Evolutionary conservation across 2,797 vertebrate species (phyloP), one percentile per base, ranked within the genome.

Genomic region (Gobio occitaniae): DNA sequence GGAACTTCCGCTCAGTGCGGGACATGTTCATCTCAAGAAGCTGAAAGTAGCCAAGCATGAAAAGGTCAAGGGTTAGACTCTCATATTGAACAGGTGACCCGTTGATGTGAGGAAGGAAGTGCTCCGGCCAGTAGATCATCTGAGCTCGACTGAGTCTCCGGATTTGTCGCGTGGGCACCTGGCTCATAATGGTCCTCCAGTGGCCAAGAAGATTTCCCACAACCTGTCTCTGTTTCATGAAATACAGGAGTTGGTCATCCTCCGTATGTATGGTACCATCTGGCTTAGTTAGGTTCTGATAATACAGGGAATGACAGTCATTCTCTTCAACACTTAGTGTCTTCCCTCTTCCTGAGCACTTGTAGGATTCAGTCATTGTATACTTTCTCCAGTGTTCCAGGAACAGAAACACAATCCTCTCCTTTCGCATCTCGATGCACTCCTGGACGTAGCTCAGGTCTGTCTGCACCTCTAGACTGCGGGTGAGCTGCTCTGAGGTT

Each of bases 21-120:
- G 96, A 96, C 93, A 99, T 97, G 86, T 92, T 95, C 98, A 99
- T 99, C 93, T 99, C 98, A 36, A 99, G 93, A 75, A 99, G 93
- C 93, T 99, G 98, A 91, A 99, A 99, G 91, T 99, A 99, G 85
- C 98, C 98, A 17, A 99, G 95, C 98, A 99, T 99, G 91, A 99
- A 99, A 70, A 99, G 98, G 92, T 99, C 98, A 0, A 99, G 95
- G 0, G 96, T 97, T 76, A 99, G 95, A 90, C 95, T 96, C 89
- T 98, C 95, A 0, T 99, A 97, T 56, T 90, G 89, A 82, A 96
- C 93, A 0, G 96, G 96, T 0, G 93, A 90, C 1, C 97, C 97
- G 0, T 95, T 93, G 2, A 97, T 92, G 4, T 97, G 95, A 0
- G 98, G 98, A 89, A 99, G 90, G 90, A 99, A 99, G 87, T 99